Conservation (phyloP, 2,113 vertebrate genomes). For the Mustela lutreola region DNA sequence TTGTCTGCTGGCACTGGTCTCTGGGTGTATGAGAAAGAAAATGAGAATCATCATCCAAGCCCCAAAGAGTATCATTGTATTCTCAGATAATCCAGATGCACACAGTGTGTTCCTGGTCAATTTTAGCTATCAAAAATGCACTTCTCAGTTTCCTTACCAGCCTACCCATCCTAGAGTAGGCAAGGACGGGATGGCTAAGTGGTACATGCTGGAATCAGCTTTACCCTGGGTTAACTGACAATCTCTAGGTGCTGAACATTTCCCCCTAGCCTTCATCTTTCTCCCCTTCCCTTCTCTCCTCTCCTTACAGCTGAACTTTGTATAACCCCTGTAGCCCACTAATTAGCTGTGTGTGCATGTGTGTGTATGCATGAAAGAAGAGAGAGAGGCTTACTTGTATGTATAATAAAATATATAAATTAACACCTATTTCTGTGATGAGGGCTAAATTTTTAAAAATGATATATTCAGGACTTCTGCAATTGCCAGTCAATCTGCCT, state of each 20-base stretch:
- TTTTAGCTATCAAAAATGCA: not conserved
- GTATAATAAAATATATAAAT: not conserved
- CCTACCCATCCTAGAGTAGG: fast-evolving
- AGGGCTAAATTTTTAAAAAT: not conserved
- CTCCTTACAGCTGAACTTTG: not conserved
- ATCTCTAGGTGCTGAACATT: not conserved
- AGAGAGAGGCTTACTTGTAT: not conserved
- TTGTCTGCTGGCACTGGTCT: constrained; percentile 75
- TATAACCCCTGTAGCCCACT: not conserved
- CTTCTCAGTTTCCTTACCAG: not conserved
- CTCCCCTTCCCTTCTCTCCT: not conserved
- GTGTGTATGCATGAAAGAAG: not conserved
- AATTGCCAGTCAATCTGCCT: not conserved
- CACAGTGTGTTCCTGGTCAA: not conserved
- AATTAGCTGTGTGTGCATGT: not conserved
- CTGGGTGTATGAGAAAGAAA: not conserved
- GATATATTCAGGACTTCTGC: not conserved
- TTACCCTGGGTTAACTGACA: not conserved
- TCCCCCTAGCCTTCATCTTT: not conserved
- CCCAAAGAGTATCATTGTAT: not conserved
- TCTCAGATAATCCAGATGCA: not conserved
- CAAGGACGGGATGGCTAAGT: not conserved
- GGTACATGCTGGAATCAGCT: not conserved
- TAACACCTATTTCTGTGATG: not conserved
- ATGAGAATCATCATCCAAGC: not conserved